phyloP scores from a whole-genome alignment of 1,140 invertebrate genomes.

The Drosophila lacteicornis region DNA sequence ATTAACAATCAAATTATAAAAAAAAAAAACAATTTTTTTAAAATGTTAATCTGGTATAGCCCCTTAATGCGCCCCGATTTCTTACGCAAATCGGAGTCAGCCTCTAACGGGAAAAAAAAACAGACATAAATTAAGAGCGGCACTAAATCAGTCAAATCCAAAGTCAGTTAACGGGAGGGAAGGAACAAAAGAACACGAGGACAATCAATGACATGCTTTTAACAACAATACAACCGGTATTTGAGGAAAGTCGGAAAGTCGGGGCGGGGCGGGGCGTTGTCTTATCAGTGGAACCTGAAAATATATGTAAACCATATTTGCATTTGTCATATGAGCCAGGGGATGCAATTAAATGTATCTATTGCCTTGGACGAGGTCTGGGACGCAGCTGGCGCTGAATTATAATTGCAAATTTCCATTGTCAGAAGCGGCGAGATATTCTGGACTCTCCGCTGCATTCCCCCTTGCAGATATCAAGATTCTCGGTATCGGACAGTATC shows the following conservation, averaged over 20 bases:
- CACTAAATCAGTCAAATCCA: constrained; percentile 41
- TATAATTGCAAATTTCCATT: constrained; percentile 35
- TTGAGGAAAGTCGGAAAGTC: constrained; percentile 11
- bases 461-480: background rate
- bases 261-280: constrained; percentile 12
- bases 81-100: constrained; percentile 30
- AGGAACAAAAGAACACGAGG: constrained; percentile 18
- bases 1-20: too few species aligned
- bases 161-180: constrained; percentile 1
- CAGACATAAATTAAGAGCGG: constrained; percentile 27
- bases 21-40: too few species aligned
- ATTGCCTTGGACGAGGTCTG: constrained; percentile 10
- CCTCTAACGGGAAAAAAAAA: constrained; percentile 5
- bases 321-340: constrained; percentile 30
- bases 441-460: background rate
- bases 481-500: constrained; percentile 1
- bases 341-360: constrained; percentile 25
- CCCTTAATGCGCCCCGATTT: constrained; percentile 19
- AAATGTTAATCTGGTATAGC: too few species aligned
- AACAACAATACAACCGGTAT: constrained; percentile 14
- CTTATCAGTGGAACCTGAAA: constrained; percentile 31
- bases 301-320: constrained; percentile 18
- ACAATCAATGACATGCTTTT: constrained; percentile 25
- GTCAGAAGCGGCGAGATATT: constrained; percentile 10
- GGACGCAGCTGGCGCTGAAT: constrained; percentile 3